A percentile compares a stretch with the other conserved stretches of the same genome.
These are phyloP conservation scores for Oryzias curvinotus DNA, from an alignment of 2,113 vertebrate species.

Conservation along the genomic window DNA sequence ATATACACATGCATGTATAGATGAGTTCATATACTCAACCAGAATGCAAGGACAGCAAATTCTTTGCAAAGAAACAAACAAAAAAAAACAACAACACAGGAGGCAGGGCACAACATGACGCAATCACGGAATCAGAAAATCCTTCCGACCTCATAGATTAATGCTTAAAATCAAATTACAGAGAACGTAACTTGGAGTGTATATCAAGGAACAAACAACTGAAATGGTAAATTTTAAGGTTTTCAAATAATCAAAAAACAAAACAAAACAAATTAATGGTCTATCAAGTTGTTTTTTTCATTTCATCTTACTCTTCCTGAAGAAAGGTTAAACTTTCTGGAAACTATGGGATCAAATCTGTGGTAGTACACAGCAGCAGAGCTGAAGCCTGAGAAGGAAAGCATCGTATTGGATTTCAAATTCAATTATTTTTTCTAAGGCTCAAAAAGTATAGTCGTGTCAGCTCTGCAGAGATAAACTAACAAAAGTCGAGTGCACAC, in stretches of 20 bases:
- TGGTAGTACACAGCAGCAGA: not conserved
- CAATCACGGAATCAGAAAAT: not conserved
- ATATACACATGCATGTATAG: constrained; percentile 14
- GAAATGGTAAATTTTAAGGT: no score
- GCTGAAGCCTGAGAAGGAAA: constrained; percentile 2
- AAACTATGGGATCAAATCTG: not conserved
- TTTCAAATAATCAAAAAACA: no score
- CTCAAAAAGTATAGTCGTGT: not conserved
- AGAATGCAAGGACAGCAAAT: constrained; percentile 1
- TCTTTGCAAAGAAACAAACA: not conserved
- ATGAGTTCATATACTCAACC: not conserved
- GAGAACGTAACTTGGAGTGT: no score
- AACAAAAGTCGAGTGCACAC: not conserved
- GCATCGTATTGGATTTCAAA: not conserved
- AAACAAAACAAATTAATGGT: no score
- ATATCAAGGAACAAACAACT: no score
- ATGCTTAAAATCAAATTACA: no score
- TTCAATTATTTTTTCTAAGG: constrained; percentile 14
- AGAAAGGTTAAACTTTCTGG: not conserved
- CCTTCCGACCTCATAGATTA: no score
- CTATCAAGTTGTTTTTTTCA: no score
- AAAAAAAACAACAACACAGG: no score
- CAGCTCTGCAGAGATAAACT: constrained; percentile 1
- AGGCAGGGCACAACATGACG: not conserved
- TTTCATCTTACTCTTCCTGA: no score